These are phyloP conservation scores for Drosophila fungiperda DNA, from an alignment of 2,888 invertebrate species.

Conservation along the genomic window DNA sequence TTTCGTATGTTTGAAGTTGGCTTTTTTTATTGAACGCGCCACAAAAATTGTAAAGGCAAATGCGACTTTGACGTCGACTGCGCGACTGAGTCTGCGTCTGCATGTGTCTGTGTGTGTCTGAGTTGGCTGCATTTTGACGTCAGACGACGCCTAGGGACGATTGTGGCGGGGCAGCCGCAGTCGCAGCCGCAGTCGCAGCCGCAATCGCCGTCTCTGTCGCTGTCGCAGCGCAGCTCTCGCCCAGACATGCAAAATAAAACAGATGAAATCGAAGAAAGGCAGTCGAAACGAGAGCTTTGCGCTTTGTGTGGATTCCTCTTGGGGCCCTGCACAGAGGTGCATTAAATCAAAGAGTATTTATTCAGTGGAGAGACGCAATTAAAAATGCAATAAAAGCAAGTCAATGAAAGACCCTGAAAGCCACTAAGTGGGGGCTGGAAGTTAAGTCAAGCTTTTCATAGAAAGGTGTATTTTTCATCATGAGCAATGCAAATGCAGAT, in stretches of 20 bases:
- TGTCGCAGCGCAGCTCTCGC: conserved; percentile 8
- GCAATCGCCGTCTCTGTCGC: not conserved
- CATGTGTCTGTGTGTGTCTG: conserved; percentile 18
- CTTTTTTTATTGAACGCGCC: conserved; percentile 69
- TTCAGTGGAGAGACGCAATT: conserved; percentile 15
- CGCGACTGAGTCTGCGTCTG: conserved; percentile 20
- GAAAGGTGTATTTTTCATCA: not conserved
- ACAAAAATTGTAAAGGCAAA: conserved; percentile 75
- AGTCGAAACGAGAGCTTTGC: conserved; percentile 17
- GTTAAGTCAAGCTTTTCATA: not conserved
- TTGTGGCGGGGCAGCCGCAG: conserved; percentile 37
- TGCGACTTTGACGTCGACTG: conserved; percentile 56
- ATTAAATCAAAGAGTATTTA: conserved; percentile 41
- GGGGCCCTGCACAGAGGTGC: conserved; percentile 22
- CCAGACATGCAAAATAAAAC: conserved; percentile 72
- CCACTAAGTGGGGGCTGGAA: not conserved
- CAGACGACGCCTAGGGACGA: conserved; percentile 66
- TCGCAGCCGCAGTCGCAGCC: not conserved
- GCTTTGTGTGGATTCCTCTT: conserved; percentile 30
- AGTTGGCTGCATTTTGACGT: conserved; percentile 74
- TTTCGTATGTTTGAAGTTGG: conserved; percentile 57
- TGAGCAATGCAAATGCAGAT: not conserved
- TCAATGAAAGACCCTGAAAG: not conserved
- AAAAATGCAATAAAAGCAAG: conserved; percentile 20
- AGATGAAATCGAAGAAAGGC: conserved; percentile 49